Conservation (phyloP, 2,113 vertebrate genomes). For the Chiloscyllium plagiosum region DNA sequence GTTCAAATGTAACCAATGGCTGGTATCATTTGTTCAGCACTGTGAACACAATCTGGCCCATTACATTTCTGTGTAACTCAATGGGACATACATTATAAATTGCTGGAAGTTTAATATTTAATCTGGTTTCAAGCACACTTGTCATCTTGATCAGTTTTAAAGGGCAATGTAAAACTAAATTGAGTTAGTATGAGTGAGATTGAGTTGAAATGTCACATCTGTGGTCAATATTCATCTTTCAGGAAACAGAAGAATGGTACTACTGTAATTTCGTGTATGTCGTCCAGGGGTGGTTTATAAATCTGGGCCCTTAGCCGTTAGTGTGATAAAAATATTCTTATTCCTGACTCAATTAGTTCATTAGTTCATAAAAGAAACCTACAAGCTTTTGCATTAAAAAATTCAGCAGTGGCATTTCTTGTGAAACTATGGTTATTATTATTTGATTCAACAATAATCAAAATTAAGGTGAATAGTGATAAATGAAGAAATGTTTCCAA, state of each 20-base stretch:
- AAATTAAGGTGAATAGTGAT: not conserved
- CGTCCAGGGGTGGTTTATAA: not conserved
- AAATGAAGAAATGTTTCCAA: not conserved
- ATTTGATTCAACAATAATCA: not conserved
- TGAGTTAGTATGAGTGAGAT: not conserved
- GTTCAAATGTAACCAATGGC: not conserved
- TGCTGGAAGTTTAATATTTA: not conserved
- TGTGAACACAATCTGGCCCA: not conserved
- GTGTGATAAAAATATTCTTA: not conserved
- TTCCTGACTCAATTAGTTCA: too few relatives aligned
- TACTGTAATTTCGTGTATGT: not conserved
- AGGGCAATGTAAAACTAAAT: not conserved
- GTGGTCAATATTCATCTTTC: not conserved
- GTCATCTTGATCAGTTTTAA: constrained; percentile 24
- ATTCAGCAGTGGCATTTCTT: not conserved
- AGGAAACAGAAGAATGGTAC: not conserved
- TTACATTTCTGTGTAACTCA: not conserved
- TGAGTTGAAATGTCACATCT: not conserved
- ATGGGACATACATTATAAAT: not conserved
- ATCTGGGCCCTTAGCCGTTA: not conserved
- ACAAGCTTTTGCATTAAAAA: not conserved
- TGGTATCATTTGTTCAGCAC: not conserved
- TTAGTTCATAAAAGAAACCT: not conserved
- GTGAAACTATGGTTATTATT: not conserved
- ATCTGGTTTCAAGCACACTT: not conserved